Conservation (phyloP, 2,888 invertebrate species). For the Molanna angustata region DNA sequence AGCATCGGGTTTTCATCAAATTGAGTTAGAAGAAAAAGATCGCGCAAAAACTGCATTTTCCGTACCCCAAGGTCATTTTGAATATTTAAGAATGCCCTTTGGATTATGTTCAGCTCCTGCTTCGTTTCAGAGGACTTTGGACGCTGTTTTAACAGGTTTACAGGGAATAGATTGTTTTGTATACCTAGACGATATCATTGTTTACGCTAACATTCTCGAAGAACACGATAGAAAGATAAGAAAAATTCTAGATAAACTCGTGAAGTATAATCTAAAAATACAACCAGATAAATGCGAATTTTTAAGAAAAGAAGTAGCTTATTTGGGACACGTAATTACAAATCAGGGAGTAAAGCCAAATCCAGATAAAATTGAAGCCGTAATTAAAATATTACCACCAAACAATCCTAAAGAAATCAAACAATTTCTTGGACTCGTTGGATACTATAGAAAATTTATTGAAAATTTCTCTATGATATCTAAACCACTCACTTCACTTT, state of each 20-base stretch:
- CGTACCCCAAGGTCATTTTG: background rate
- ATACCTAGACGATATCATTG: conserved; percentile 8
- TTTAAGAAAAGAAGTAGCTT: conserved; percentile 35
- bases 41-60: conserved; percentile 7
- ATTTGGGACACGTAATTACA: conserved; percentile 37
- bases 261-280: conserved; percentile 30
- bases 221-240: background rate
- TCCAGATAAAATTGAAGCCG: conserved; percentile 29
- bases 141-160: conserved; percentile 5
- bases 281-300: conserved; percentile 30
- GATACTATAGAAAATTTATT: conserved; percentile 12
- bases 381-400: conserved; percentile 31
- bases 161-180: conserved; percentile 2
- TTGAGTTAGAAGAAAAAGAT: background rate
- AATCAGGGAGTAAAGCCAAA: conserved; percentile 32
- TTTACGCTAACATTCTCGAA: conserved; percentile 2
- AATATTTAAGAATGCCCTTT: background rate
- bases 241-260: too few relatives aligned
- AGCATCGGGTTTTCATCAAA: conserved; percentile 7
- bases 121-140: conserved; percentile 1
- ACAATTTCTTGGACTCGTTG: conserved; percentile 27
- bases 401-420: conserved; percentile 29
- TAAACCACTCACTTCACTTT: conserved; percentile 3
- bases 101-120: conserved; percentile 4
- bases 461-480: conserved; percentile 25